These are phyloP conservation scores for Cephus cinctus DNA, from an alignment of 1,140 invertebrate species.

Conservation along the genomic window DNA sequence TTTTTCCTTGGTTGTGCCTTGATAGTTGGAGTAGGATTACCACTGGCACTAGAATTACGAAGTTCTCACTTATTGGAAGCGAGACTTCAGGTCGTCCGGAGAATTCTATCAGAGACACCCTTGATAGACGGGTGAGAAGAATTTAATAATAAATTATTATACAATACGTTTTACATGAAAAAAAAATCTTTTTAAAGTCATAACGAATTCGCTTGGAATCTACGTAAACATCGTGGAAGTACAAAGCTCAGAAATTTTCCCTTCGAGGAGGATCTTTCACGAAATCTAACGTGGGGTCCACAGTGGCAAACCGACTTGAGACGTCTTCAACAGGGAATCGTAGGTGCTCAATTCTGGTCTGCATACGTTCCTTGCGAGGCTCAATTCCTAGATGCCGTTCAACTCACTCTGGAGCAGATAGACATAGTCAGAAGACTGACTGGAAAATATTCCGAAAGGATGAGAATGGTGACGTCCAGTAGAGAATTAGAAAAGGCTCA, in stretches of 20 bases:
- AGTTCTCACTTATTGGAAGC: slow-evolving; percentile 61
- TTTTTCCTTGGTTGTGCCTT: slow-evolving; percentile 51
- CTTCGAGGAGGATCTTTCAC: slow-evolving; percentile 66
- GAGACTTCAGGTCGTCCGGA: slow-evolving; percentile 58
- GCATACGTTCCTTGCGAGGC: slow-evolving; percentile 84
- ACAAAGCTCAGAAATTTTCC: slow-evolving; percentile 69
- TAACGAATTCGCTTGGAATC: slow-evolving; percentile 84
- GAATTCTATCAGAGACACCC: slow-evolving; percentile 59
- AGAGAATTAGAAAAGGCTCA: slow-evolving; percentile 74
- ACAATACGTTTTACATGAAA: neutral
- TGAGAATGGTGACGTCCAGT: slow-evolving; percentile 59
- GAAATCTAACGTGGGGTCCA: slow-evolving; percentile 46
- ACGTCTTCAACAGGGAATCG: slow-evolving; percentile 54
- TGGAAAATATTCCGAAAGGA: slow-evolving; percentile 55
- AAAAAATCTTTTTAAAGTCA: slow-evolving; percentile 50
- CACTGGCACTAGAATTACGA: slow-evolving; percentile 58
- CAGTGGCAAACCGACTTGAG: slow-evolving; percentile 61
- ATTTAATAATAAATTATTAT: neutral
- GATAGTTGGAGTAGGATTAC: slow-evolving; percentile 55
- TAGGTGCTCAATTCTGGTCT: slow-evolving; percentile 82
- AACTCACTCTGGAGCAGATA: slow-evolving; percentile 78
- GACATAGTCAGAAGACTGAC: slow-evolving; percentile 78
- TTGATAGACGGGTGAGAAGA: slow-evolving; percentile 56
- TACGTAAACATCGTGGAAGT: slow-evolving; percentile 72
- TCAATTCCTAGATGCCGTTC: slow-evolving; percentile 77